Evolutionary conservation across 1,140 invertebrate species (phyloP), one percentile per base, ranked within the genome.

Genomic region (Calycopis cecrops): DNA sequence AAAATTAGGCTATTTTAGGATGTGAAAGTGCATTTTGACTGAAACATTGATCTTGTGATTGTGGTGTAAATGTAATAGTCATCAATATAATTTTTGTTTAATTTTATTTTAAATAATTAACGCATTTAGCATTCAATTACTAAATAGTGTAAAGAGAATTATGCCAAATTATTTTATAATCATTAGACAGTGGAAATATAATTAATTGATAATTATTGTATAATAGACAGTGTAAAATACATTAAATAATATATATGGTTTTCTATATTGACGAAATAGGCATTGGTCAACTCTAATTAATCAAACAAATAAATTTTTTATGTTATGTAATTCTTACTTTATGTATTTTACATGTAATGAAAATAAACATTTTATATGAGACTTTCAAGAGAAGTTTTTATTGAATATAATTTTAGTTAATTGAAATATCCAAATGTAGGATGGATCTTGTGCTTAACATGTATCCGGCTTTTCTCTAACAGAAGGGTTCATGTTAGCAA

Each of bases 321-420:
- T 75, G 73, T 68, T 76, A 78, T 79, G 73, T 70, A 79, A 81
- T 80, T 71, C 66, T 72, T 75, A 78, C 67, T 69, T 69, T 79
- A 82, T 83, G 79, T 85, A 84, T 82, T 73, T 72, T 75, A 77
- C 79, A 74, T 74, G 65, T 82, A 82, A 80, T 76, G 80, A 85
- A 80, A 84, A 79, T 81, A 84, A 85, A 84, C 80, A 82, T 86
- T 85, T 86, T 86, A 86, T 85, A 86, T 86, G 81, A 83, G 79
- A 86, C 79, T 85, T 84, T 78, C 66, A 76, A 71, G 34, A 60
- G 49, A 60, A 70, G 73, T 35, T 75, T 75, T 70, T 73, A 44
- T 56, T 55, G 53, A 7, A 49, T 48, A 48, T 54, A 38, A 49
- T 54, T 49, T 55, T 28, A 38, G 3, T 35, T 21, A 4, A 37